Percentiles rank a stretch among this genome's conserved stretches.
phyloP scores from a whole-genome alignment of 2,113 vertebrate genomes.

The Nerophis lumbriciformis region DNA sequence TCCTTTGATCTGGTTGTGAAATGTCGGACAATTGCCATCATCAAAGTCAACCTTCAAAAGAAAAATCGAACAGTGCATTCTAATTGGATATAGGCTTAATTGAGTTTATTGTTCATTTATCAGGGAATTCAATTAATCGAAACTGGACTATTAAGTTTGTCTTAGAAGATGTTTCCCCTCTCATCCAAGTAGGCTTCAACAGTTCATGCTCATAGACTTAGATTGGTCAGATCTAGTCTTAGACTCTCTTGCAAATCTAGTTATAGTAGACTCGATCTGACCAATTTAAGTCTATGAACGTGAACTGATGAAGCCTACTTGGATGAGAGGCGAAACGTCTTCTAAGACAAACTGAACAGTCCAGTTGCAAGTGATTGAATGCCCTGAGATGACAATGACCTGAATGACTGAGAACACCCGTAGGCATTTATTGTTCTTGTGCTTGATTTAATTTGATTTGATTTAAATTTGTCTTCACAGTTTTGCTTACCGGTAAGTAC shows the following conservation, averaged over 20 bases:
- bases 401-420: neutral
- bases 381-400: no score
- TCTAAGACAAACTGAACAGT: no score
- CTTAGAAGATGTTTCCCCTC: no score
- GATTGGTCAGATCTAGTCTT: neutral
- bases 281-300: neutral
- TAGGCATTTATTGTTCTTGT: no score
- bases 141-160: no score
- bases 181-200: no score
- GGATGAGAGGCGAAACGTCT: no score
- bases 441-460: no score
- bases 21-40: constrained; percentile 76
- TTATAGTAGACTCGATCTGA: neutral
- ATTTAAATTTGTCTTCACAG: no score
- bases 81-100: neutral
- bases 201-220: no score
- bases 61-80: neutral
- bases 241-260: neutral
- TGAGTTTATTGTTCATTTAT: neutral
- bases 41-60: constrained; percentile 74
- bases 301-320: neutral
- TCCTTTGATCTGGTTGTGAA: constrained; percentile 74
- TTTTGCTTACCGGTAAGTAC: no score
- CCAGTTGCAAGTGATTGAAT: no score
- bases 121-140: neutral